Conservation (phyloP, 2,797 vertebrate genomes). For the Esox lucius region DNA sequence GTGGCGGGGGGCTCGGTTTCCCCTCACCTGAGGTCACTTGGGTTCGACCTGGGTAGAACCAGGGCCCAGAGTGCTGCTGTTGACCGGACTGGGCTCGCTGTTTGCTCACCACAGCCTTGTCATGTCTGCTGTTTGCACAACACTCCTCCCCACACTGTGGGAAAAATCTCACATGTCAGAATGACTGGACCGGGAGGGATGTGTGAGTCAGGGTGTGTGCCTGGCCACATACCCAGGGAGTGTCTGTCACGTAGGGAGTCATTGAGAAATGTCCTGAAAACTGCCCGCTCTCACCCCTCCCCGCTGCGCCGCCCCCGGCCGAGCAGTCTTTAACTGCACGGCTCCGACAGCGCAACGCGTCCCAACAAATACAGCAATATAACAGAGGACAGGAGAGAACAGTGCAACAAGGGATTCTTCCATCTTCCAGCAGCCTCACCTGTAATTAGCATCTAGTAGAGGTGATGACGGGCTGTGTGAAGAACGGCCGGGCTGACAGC, state of each 20-base stretch:
- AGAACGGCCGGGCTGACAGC: conserved; percentile 49
- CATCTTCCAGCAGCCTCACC: conserved; percentile 39
- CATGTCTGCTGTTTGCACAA: conserved; percentile 57
- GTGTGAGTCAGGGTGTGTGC: conserved; percentile 24
- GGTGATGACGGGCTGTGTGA: conserved; percentile 37
- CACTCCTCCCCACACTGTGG: conserved; percentile 55
- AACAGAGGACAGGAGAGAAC: conserved; percentile 10
- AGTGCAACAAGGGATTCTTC: conserved; percentile 26
- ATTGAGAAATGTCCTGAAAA: conserved; percentile 59
- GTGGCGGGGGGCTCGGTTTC: neutral
- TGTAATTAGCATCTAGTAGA: conserved; percentile 34
- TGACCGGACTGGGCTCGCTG: conserved; percentile 24
- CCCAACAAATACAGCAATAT: conserved; percentile 61
- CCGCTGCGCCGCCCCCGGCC: no score
- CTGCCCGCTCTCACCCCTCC: neutral
- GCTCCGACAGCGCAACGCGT: conserved; percentile 58
- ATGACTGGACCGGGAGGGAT: conserved; percentile 28
- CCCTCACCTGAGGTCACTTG: neutral
- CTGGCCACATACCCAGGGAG: neutral
- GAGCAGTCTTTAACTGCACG: conserved; percentile 39
- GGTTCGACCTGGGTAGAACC: neutral
- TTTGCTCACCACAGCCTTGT: conserved; percentile 45
- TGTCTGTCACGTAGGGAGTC: conserved; percentile 17
- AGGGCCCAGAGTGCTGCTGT: neutral
- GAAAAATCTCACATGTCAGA: conserved; percentile 63